Evolutionary conservation across 2,888 invertebrate species (phyloP).

Genomic region (Aphidoletes aphidimyza): DNA sequence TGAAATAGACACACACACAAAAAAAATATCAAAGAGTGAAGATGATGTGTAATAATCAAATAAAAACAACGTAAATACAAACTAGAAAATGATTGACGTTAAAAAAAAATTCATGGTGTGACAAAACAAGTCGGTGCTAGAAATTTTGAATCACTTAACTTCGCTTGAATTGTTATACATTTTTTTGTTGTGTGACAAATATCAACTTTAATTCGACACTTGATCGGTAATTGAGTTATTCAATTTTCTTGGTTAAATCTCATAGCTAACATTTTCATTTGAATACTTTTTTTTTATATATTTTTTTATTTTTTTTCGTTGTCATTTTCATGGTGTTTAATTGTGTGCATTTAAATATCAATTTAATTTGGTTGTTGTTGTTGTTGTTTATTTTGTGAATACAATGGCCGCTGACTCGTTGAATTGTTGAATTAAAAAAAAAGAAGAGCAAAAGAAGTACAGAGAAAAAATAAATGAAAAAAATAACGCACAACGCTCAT

Average conservation of each 20-base stretch:
- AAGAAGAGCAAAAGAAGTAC: background rate
- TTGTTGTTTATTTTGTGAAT: background rate
- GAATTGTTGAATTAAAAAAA: background rate
- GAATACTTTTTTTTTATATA: background rate
- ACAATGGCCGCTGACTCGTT: conserved; percentile 3
- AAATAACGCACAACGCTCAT: background rate
- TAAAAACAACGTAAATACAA: background rate
- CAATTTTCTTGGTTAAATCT: background rate
- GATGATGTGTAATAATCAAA: conserved; percentile 16
- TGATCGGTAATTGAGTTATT: background rate
- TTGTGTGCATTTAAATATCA: background rate
- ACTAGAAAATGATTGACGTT: conserved; percentile 32
- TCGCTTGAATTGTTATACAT: background rate
- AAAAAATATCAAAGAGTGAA: background rate
- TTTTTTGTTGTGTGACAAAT: background rate
- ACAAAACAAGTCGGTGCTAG: conserved; percentile 1
- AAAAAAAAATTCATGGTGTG: background rate
- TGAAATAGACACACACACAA: background rate
- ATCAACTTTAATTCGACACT: too few relatives aligned
- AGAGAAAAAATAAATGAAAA: background rate
- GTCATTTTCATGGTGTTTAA: background rate
- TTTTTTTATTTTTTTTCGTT: background rate
- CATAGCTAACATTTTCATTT: background rate
- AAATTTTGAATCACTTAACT: conserved; percentile 25
- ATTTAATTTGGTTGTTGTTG: background rate